Conservation (phyloP, 2,797 vertebrate species). For the Crypturellus tataupa region DNA sequence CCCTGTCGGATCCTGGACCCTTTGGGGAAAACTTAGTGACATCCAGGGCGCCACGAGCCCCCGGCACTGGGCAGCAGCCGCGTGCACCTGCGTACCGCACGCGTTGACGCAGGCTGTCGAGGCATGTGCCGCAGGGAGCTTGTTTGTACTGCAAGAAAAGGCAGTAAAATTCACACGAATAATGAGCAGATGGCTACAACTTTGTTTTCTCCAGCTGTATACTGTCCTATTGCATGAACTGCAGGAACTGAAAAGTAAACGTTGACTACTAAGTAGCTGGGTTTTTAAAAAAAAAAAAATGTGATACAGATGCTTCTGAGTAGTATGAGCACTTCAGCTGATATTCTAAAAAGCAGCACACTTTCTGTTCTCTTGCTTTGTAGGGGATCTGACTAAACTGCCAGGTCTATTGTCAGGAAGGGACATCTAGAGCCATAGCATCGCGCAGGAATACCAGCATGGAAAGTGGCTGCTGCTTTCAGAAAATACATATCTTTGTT, state of each 20-base stretch:
- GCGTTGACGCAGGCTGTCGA: background rate
- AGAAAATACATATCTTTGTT: constrained; percentile 25
- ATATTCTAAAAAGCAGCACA: background rate
- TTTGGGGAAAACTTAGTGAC: background rate
- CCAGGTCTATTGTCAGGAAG: constrained; percentile 41
- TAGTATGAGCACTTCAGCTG: background rate
- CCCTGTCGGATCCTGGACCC: background rate
- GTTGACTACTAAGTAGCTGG: background rate
- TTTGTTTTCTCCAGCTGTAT: constrained; percentile 2
- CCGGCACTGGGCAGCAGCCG: background rate
- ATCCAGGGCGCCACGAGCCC: background rate
- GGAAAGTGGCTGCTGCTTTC: constrained; percentile 38
- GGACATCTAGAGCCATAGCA: background rate
- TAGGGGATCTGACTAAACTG: background rate
- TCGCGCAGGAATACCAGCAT: constrained; percentile 49
- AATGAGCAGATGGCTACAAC: background rate
- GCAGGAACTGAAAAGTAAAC: background rate
- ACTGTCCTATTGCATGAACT: background rate
- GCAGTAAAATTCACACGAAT: background rate
- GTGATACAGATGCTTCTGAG: background rate
- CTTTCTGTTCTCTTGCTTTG: background rate
- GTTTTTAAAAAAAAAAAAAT: background rate
- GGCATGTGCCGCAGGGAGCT: background rate
- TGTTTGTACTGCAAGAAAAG: background rate
- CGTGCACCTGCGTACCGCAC: background rate